Evolutionary conservation across 1,140 invertebrate genomes (phyloP), one percentile per base, ranked within the genome.

Genomic region (Apis dorsata): DNA sequence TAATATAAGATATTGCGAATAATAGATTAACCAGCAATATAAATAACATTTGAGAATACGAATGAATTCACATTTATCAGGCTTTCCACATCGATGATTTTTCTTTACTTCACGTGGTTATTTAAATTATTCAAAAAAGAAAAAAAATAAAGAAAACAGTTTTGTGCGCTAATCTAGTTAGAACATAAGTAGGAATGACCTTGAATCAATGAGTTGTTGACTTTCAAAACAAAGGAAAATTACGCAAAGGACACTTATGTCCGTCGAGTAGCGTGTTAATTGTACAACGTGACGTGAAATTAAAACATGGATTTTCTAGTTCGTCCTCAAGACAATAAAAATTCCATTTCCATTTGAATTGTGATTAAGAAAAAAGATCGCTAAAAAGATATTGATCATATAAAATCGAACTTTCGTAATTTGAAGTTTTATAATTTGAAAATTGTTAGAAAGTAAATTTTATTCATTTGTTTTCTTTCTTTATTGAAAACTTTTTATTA

Each of bases 181-280:
- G 21, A 49, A 49, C 49, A 51, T 49, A 65, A 53, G 11, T 51
- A 44, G 7, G 7, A 28, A 34, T n/a, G 51, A 71, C 71, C 71
- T 81, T 74, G 79, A 53, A 9, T 44, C 53, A n/a, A 81, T 49
- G 19, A n/a, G 68, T 71, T 62, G 51, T 73, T 72, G 28, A 17
- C 70, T 24, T 21, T 66, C 21, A 24, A 65, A 15, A 60, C 69
- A n/a, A 53, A 74, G 66, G 51, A 81, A 44, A 79, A 28, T 17
- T 15, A n/a, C n/a, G 53, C 19, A 74, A 57, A 28, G 70, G 51
- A 74, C 71, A 34, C 44, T 24, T 17, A 9, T 13, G 49, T 24
- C 51, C 11, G 44, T n/a, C 7, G 11, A 34, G 53, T 57, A n/a
- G 34, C 28, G 59, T n/a, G 69, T 59, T 72, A 72, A 80, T 80